These are phyloP conservation scores for Acrobasis repandana DNA, from an alignment of 2,888 invertebrate species.

Conservation along the genomic window DNA sequence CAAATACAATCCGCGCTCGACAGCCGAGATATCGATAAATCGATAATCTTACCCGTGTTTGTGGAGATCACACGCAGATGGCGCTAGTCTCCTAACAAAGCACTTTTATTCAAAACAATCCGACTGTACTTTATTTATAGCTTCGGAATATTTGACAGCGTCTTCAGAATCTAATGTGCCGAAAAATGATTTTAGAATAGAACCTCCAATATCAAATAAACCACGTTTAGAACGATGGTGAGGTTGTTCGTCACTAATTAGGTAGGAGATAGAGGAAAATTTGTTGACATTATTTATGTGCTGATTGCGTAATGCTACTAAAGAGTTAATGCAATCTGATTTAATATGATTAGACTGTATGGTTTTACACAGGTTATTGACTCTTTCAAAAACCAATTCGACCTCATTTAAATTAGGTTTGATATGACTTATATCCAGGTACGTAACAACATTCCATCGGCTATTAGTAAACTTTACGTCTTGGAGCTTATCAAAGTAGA, in stretches of 20 bases:
- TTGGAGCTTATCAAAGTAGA: constrained; percentile 16
- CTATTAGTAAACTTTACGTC: constrained; percentile 22
- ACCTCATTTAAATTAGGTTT: constrained; percentile 18
- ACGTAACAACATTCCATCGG: constrained; percentile 22
- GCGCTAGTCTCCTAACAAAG: too few relatives aligned
- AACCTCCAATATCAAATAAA: constrained; percentile 15
- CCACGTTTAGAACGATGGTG: constrained; percentile 15
- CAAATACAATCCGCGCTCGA: too few relatives aligned
- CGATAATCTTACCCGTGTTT: too few relatives aligned
- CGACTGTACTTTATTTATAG: too few relatives aligned
- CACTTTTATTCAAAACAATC: too few relatives aligned
- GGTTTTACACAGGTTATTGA: constrained; percentile 5
- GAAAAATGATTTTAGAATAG: constrained; percentile 18
- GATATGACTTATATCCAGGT: constrained; percentile 18
- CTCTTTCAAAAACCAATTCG: constrained; percentile 19
- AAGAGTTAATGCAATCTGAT: neutral
- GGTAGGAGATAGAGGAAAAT: constrained; percentile 22
- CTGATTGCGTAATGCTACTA: neutral
- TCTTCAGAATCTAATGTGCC: constrained; percentile 20
- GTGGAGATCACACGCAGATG: too few relatives aligned
- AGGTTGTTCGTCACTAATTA: neutral
- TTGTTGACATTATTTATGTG: constrained; percentile 18
- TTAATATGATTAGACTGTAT: constrained; percentile 4
- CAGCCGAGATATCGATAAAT: too few relatives aligned
- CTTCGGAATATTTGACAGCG: neutral